Evolutionary conservation across 2,113 vertebrate genomes (phyloP), one percentile per base, ranked within the genome.

Genomic region (Nestor notabilis): DNA sequence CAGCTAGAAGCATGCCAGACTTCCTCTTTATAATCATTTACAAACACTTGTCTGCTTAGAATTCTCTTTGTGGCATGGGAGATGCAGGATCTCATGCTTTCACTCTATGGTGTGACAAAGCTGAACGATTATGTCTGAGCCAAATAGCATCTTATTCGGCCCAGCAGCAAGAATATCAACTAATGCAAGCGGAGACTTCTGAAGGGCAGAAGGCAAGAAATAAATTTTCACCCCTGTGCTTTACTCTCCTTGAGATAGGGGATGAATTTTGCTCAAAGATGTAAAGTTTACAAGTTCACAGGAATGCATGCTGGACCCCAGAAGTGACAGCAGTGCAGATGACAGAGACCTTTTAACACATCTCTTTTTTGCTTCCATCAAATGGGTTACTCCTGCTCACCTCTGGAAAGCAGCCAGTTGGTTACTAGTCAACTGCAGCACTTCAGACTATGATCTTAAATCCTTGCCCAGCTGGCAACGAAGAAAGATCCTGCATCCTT

Each of bases 11-110:
- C 17, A 31, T 9, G 9, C 27, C 71, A 19, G 5, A 11, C 3
- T 4, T 35, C 4, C 44, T 19, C 41, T 31, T 7, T 2, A 1
- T 1, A 2, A 39, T 1, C 20, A n/a, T 1, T 35, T 28, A 29
- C 49, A 33, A 13, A 46, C 2, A 9, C 14, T 16, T 4, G 13
- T 19, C 58, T 18, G 39, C 56, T 31, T 2, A 1, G 17, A 39
- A 49, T 1, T 21, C 24, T 4, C 35, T 31, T 60, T 21, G 64
- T 74, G 6, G 41, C 92, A 43, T 64, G 3, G 17, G 46, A 49
- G 58, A 16, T 29, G 83, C 83, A 94, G 89, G 65, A 88, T 68
- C 55, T 29, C 3, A 8, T 0, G 18, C 47, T 50, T 58, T n/a
- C 46, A 8, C 25, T 21, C 46, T 28, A 2, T 1, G 6, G 58